Base-by-base conservation (phyloP, 2,113 vertebrate genomes). In the Irena cyanogastra region DNA sequence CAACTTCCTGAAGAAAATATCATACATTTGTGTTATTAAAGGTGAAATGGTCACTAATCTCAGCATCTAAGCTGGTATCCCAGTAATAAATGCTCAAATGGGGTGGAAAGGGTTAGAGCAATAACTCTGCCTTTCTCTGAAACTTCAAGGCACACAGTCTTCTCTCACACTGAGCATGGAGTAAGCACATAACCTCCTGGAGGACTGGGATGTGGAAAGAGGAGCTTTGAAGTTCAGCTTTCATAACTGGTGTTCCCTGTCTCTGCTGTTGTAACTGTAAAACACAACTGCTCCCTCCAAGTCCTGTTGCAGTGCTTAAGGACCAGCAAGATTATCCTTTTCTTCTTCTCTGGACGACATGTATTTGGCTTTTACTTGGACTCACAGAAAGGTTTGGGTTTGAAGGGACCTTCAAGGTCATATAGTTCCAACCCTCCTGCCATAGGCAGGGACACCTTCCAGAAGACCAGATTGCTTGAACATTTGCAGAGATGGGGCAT, bases 351-450 rank as follows among this genome's bases (percentile, higher is more conserved):
- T 21, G 54, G 19, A 59, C 3, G 11, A 23, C 53, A 74, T n/a
- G 11, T 15, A 19, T 54, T 85, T 35, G 28, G 8, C 16, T 83
- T 82, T 91, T 30, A 23, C 16, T 9, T 23, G 23, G 54, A 54
- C 27, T 76, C 26, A 35, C 0, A 13, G 30, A 69, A 61, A 49
- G 26, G 18, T 56, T 13, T 69, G 31, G 14, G 15, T 61, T 54
- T 83, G 8, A 83, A 63, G 31, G 16, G 30, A 76, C 41, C 27
- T 69, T 60, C 31, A 63, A 77, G 41, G 28, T 18, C 41, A 77
- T 0, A 0, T 49, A 35, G 31, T 24, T 70, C 26, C 18, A 70
- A 49, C 15, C 7, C 18, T 53, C 49, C 39, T 66, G 19, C 23
- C 13, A n/a, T 21, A 49, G 44, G 27, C 44, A 89, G 60, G 52